Evolutionary conservation across 2,113 vertebrate genomes (phyloP).

Genomic region (Chaetodon trifascialis): DNA sequence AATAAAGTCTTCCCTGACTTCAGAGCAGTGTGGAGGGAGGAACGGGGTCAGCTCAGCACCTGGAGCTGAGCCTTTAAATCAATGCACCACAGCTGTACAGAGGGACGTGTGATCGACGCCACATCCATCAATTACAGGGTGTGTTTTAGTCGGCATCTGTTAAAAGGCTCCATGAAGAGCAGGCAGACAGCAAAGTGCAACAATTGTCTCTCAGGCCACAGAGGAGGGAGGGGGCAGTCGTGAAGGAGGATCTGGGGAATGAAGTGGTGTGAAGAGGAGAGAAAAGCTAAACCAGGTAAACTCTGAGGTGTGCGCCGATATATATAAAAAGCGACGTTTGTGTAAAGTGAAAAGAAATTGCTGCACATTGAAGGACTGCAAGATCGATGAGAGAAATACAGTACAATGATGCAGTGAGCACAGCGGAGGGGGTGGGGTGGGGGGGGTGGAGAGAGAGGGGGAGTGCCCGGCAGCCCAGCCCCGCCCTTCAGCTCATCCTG

Average conservation of each 20-base stretch:
- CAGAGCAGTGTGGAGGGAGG: background rate
- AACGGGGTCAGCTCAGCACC: constrained; percentile 19
- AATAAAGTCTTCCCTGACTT: constrained; percentile 31
- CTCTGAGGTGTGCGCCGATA: background rate
- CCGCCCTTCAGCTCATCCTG: constrained; percentile 47
- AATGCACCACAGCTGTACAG: constrained; percentile 64
- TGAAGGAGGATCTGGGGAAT: background rate
- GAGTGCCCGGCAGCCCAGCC: constrained; percentile 18
- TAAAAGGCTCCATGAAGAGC: constrained; percentile 50
- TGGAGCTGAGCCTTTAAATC: constrained; percentile 64
- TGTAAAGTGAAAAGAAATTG: background rate
- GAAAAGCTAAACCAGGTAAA: constrained; percentile 5
- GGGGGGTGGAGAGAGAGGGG: constrained; percentile 3
- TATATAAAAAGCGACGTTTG: background rate
- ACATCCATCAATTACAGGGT: constrained; percentile 69
- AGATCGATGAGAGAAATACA: background rate
- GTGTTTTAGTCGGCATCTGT: constrained; percentile 52
- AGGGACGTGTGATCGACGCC: constrained; percentile 35
- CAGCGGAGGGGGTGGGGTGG: too few species aligned
- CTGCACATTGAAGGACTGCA: background rate
- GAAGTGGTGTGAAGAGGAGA: background rate
- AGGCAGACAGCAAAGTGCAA: constrained; percentile 28
- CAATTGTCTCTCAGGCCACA: constrained; percentile 29
- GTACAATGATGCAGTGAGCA: background rate
- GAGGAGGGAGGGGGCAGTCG: background rate